Percentiles rank a stretch among this genome's conserved stretches.
Conservation (phyloP, 2,113 vertebrate species). For the Sminthopsis crassicaudata region DNA sequence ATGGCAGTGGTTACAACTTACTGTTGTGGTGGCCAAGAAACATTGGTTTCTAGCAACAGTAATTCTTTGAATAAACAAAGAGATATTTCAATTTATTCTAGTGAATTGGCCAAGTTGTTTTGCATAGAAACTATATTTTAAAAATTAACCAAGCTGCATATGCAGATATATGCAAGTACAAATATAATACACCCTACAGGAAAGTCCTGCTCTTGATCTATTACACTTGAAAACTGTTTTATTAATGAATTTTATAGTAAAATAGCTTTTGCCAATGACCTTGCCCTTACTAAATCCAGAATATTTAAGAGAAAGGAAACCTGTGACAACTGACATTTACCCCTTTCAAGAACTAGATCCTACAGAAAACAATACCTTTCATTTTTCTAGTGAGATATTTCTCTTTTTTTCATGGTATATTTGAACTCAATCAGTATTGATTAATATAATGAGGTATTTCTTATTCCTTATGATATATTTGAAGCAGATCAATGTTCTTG, state of each 20-base stretch:
- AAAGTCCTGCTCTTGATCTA: constrained; percentile 43
- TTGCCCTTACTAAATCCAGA: constrained; percentile 58
- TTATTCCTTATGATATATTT: constrained; percentile 76
- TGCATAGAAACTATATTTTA: constrained; percentile 50
- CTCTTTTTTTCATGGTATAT: constrained; percentile 69
- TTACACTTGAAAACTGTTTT: constrained; percentile 72
- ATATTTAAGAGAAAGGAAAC: constrained; percentile 62
- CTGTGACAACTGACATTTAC: constrained; percentile 45
- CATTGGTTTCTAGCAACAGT: neutral
- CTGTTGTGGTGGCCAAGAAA: constrained; percentile 14
- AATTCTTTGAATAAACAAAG: constrained; percentile 52
- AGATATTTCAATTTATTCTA: constrained; percentile 58
- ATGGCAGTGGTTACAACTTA: constrained; percentile 57
- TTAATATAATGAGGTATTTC: constrained; percentile 66
- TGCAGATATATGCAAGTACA: constrained; percentile 22
- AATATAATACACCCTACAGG: constrained; percentile 44
- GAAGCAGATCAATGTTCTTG: constrained; percentile 81
- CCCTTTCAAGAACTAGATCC: constrained; percentile 14
- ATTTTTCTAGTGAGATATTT: constrained; percentile 65
- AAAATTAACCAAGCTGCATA: constrained; percentile 36
- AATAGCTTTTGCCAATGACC: constrained; percentile 66
- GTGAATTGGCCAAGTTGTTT: constrained; percentile 54
- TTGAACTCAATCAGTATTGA: constrained; percentile 69
- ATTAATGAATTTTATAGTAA: constrained; percentile 66
- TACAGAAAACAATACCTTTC: constrained; percentile 67